These are phyloP conservation scores for Meloidogyne exigua DNA, from an alignment of 1,140 invertebrate species.

Conservation along the genomic window DNA sequence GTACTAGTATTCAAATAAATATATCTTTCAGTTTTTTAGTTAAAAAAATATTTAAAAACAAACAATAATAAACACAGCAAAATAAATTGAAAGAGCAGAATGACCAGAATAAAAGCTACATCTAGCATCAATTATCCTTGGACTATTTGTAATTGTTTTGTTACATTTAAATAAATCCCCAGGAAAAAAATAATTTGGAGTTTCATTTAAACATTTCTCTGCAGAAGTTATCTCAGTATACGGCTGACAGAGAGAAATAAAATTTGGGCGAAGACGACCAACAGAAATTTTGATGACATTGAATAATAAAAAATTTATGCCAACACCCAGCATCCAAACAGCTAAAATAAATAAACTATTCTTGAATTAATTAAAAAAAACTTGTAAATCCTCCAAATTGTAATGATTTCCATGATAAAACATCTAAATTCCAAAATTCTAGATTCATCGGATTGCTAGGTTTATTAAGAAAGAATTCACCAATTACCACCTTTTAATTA, in stretches of 20 bases:
- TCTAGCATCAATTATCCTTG: conserved; percentile 3
- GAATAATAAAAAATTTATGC: neutral
- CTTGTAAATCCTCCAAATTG: neutral
- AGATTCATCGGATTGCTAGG: neutral
- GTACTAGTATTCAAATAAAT: no score
- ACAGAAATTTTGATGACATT: conserved; percentile 19
- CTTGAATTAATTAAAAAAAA: neutral
- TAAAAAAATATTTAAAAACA: no score
- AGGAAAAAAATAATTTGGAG: conserved; percentile 1
- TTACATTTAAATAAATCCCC: conserved; percentile 1
- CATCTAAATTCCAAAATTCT: neutral
- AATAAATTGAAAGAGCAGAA: conserved; percentile 16
- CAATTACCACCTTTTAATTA: neutral
- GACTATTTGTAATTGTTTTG: neutral
- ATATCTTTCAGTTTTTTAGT: no score
- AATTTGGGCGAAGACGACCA: conserved; percentile 16
- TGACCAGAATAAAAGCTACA: conserved; percentile 22
- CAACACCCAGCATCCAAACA: conserved; percentile 17
- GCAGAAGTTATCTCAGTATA: neutral
- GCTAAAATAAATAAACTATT: neutral
- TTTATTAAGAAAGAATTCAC: neutral
- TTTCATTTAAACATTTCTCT: neutral
- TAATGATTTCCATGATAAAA: neutral
- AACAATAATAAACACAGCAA: conserved; percentile 22
- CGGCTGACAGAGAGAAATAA: conserved; percentile 1